A percentile compares a stretch with the other conserved stretches of the same genome.
Conservation (phyloP, 2,797 vertebrate genomes). For the Xerus rutilus region DNA sequence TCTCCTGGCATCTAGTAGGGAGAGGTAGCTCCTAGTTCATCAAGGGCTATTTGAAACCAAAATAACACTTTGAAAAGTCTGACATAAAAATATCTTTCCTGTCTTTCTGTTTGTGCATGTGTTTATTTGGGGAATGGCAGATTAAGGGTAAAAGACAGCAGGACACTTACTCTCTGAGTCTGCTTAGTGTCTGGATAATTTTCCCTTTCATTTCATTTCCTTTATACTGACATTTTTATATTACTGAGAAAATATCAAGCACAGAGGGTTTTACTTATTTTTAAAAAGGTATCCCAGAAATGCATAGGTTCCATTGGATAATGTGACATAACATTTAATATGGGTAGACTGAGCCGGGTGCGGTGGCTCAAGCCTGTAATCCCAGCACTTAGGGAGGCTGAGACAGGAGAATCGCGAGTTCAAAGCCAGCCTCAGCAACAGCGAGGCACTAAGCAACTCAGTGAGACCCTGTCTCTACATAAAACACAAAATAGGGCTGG, state of each 20-base stretch:
- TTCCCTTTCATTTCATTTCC: neutral
- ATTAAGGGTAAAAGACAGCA: neutral
- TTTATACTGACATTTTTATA: neutral
- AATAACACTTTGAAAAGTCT: neutral
- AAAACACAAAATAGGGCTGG: no score
- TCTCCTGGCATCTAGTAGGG: neutral
- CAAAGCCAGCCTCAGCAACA: no score
- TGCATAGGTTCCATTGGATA: neutral
- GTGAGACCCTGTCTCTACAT: no score
- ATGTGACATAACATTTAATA: neutral
- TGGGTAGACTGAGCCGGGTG: fast-evolving
- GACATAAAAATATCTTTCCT: neutral
- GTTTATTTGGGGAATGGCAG: neutral
- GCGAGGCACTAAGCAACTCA: no score
- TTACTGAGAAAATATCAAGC: neutral
- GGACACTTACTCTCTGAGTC: neutral
- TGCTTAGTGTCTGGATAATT: neutral
- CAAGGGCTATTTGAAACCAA: neutral
- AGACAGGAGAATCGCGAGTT: no score
- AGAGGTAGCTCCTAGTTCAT: neutral
- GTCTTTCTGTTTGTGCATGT: neutral
- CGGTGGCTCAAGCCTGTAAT: no score
- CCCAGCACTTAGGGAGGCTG: no score
- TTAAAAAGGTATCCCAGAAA: neutral
- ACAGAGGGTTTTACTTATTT: neutral